Conservation (phyloP, 2,113 vertebrate species). For the Mixornis gularis region DNA sequence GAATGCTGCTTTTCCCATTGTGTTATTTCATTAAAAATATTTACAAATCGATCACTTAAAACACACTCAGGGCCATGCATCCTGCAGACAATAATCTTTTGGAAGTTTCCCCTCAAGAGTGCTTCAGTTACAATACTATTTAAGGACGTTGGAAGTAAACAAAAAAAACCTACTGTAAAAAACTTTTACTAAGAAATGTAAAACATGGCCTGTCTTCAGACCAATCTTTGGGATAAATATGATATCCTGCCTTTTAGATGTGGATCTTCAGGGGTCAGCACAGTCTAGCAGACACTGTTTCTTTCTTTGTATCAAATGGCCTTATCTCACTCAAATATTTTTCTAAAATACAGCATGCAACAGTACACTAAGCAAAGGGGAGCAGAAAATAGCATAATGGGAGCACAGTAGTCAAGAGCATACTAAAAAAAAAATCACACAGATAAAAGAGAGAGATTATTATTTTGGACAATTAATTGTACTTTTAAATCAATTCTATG, state of each 20-base stretch:
- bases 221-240: not conserved
- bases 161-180: constrained; percentile 18
- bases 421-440: not conserved
- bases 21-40: not conserved
- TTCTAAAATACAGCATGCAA: not conserved
- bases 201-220: not conserved
- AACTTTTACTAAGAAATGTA: not conserved
- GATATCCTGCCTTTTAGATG: not conserved
- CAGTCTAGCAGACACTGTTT: not conserved
- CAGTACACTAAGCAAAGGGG: not conserved
- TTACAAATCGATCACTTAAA: not conserved
- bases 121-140: not conserved
- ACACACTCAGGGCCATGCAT: not conserved
- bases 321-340: not conserved
- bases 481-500: not conserved
- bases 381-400: not conserved
- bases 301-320: not conserved
- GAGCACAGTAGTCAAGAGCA: not conserved
- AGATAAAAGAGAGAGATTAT: not conserved
- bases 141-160: not conserved
- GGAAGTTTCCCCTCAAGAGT: not conserved
- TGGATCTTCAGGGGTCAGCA: not conserved
- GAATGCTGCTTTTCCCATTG: not conserved
- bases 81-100: not conserved
- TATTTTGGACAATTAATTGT: not conserved